Conservation (phyloP, 2,797 vertebrate species). For the Pagetopsis macropterus region DNA sequence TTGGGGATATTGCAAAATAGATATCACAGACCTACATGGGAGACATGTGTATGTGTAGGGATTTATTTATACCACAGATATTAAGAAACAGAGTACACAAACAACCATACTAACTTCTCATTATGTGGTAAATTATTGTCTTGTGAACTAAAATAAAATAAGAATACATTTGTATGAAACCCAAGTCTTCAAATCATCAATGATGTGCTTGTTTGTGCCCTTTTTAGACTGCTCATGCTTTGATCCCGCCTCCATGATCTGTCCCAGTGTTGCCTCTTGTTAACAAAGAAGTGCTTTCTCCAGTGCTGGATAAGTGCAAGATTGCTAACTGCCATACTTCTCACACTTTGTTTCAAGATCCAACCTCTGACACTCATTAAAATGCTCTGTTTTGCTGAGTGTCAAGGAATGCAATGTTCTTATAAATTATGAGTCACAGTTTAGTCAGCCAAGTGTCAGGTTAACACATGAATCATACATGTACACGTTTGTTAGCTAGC, state of each 20-base stretch:
- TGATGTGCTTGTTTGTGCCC: too few species aligned
- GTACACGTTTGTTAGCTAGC: conserved; percentile 12
- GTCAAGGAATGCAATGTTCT: conserved; percentile 43
- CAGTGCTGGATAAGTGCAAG: neutral
- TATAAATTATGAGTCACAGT: conserved; percentile 67
- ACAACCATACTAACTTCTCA: neutral
- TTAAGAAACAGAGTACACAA: neutral
- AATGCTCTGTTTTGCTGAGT: conserved; percentile 50
- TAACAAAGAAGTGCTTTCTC: neutral
- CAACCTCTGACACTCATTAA: conserved; percentile 51
- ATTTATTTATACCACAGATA: neutral
- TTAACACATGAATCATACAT: conserved; percentile 34
- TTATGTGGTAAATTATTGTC: neutral
- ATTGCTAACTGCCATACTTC: conserved; percentile 3
- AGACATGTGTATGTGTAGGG: neutral
- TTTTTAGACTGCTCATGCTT: neutral
- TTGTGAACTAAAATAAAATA: too few species aligned
- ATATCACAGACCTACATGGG: neutral
- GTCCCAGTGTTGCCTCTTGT: neutral
- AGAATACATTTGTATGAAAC: too few species aligned
- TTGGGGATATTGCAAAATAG: neutral
- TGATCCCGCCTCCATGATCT: neutral
- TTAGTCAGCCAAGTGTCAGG: conserved; percentile 31
- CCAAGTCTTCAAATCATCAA: too few species aligned
- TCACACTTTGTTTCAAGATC: conserved; percentile 34